These are phyloP conservation scores for Omphaloscelis lunosa DNA, from an alignment of 2,888 invertebrate species.

Conservation along the genomic window DNA sequence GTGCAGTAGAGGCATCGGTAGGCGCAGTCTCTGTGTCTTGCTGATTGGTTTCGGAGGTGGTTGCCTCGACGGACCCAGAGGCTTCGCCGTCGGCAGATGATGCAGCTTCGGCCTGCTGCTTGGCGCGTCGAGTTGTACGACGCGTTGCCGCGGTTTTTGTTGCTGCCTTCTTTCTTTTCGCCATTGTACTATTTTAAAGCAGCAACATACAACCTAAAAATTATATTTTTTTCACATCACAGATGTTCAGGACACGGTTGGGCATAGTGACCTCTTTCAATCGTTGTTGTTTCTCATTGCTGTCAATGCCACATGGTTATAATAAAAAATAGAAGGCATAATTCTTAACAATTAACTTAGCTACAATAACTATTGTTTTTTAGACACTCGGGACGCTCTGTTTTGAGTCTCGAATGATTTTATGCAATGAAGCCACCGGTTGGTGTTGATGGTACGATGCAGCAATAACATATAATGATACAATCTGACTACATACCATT, in stretches of 20 bases:
- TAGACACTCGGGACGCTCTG: conserved; percentile 25
- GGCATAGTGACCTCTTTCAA: conserved; percentile 84
- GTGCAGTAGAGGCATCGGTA: conserved; percentile 48
- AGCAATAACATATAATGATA: conserved; percentile 69
- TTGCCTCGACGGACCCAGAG: conserved; percentile 70
- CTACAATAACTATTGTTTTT: not conserved
- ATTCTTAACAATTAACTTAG: conserved; percentile 12
- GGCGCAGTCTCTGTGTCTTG: conserved; percentile 55
- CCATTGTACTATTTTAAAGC: conserved; percentile 77
- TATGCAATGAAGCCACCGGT: conserved; percentile 81
- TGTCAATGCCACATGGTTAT: conserved; percentile 83
- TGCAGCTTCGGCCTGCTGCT: conserved; percentile 76
- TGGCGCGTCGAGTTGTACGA: conserved; percentile 84
- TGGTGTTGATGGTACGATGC: conserved; percentile 71
- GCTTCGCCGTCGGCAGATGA: conserved; percentile 75
- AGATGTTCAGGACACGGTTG: conserved; percentile 63
- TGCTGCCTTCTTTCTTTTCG: conserved; percentile 86
- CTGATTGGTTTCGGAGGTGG: conserved; percentile 40
- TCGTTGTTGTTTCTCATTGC: conserved; percentile 75
- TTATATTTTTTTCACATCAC: conserved; percentile 61
- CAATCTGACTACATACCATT: conserved; percentile 78
- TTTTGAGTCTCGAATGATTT: conserved; percentile 31
- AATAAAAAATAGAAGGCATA: conserved; percentile 30
- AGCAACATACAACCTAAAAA: conserved; percentile 80
- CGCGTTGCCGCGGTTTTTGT: conserved; percentile 78